A percentile compares a stretch with the other conserved stretches of the same genome.
phyloP scores from a whole-genome alignment of 2,888 invertebrate species.

The Heteropelma amictum region DNA sequence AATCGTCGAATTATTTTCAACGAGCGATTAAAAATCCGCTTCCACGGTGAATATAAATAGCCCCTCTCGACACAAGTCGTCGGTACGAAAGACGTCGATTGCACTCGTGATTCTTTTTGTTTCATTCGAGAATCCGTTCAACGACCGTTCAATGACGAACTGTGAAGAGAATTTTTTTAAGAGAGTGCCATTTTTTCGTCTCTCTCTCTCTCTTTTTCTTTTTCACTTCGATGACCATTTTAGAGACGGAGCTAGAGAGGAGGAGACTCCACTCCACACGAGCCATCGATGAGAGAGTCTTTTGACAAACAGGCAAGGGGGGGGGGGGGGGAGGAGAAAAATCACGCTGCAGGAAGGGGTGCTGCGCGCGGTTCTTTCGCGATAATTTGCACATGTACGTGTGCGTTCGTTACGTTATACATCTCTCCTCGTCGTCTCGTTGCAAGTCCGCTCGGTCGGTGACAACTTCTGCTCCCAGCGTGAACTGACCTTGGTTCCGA shows the following conservation, averaged over 20 bases:
- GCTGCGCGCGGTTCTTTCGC: not conserved
- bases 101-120: too few relatives aligned
- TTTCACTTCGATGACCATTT: slow-evolving; percentile 32
- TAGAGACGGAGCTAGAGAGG: slow-evolving; percentile 3
- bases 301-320: slow-evolving; percentile 42
- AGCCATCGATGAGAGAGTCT: slow-evolving; percentile 5
- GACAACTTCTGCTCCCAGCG: slow-evolving; percentile 35
- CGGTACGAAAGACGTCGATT: too few relatives aligned
- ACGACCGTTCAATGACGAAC: too few relatives aligned
- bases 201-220: not conserved
- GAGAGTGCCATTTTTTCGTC: not conserved
- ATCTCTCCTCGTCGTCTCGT: slow-evolving; percentile 1
- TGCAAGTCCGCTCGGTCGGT: slow-evolving; percentile 12
- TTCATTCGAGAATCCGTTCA: too few relatives aligned
- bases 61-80: too few relatives aligned
- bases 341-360: not conserved
- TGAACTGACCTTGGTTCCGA: slow-evolving; percentile 51
- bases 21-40: too few relatives aligned
- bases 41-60: too few relatives aligned
- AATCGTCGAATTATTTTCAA: too few relatives aligned
- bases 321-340: slow-evolving; percentile 12
- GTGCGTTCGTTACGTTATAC: not conserved
- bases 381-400: slow-evolving; percentile 4
- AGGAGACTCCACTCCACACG: slow-evolving; percentile 16
- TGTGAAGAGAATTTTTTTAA: not conserved